Evolutionary conservation across 2,888 invertebrate species (phyloP).

Genomic region (Drosophila flavopinicola): DNA sequence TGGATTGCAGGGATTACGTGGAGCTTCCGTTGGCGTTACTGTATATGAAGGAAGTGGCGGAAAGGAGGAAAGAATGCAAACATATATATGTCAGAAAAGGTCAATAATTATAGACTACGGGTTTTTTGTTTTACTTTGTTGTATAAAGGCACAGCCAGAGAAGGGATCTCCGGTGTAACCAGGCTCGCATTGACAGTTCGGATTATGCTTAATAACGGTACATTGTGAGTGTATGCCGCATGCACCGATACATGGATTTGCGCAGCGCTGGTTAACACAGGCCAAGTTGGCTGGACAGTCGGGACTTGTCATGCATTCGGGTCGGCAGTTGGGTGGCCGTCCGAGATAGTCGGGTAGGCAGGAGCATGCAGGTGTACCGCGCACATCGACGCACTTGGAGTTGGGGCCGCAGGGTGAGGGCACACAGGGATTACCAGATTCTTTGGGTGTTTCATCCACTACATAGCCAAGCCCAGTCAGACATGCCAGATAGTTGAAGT

Average conservation of each 20-base stretch:
- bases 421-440: constrained; percentile 90
- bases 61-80: neutral
- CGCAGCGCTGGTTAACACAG: constrained; percentile 91
- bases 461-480: constrained; percentile 57
- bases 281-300: constrained; percentile 91
- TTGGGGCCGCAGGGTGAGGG: constrained; percentile 94
- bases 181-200: constrained; percentile 90
- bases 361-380: constrained; percentile 92
- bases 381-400: constrained; percentile 90
- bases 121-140: constrained; percentile 83
- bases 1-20: constrained; percentile 90
- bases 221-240: constrained; percentile 91
- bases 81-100: constrained; percentile 9
- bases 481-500: constrained; percentile 59
- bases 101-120: neutral
- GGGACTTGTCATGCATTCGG: constrained; percentile 90
- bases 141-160: constrained; percentile 87
- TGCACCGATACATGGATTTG: constrained; percentile 91
- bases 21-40: constrained; percentile 85
- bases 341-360: constrained; percentile 92
- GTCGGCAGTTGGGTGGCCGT: constrained; percentile 92
- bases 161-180: constrained; percentile 92
- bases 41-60: constrained; percentile 3
- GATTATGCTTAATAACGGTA: constrained; percentile 90
- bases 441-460: constrained; percentile 85